Base-by-base conservation (phyloP, 2,113 vertebrate species). In the Amphiprion percula region DNA sequence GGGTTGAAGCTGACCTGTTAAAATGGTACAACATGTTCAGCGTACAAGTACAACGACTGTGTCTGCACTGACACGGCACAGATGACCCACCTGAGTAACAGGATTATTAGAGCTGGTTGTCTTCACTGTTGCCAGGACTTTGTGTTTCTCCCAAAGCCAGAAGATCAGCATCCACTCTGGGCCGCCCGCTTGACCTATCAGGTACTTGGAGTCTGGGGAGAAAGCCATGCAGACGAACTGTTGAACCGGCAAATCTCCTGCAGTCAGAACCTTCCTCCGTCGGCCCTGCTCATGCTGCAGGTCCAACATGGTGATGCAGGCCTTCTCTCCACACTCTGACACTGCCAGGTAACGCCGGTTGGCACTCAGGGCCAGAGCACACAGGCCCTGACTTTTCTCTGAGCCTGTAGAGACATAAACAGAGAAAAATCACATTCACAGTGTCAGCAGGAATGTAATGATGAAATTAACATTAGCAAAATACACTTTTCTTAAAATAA, bases 81-180 rank as follows among this genome's bases (percentile, higher is more conserved):
- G 11, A 7, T 14, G 12, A 46, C 28, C 89, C 93, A 98, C 98
- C 96, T 98, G 97, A 79, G 94, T 94, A 61, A 96, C 64, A 26
- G 94, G 73, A 10, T 93, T 91, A 44, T 74, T 91, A 24, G 87
- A 80, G 14, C 60, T 83, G 54, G 89, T 92, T 1, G 92, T 81
- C 78, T 91, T 96, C 41, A 95, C n/a, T 0, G 92, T 71, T 14
- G 96, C 96, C 91, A 96, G 88, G 67, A 97, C 87, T 92, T 93
- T 96, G 83, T 95, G 95, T 89, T 97, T 97, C 79, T 98, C 96
- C 98, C 98, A 99, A 46, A 97, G 91, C 97, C 98, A 99, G 65
- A 92, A 94, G 74, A 95, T 68, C 56, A 99, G 94, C 24, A 77
- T 94, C 80, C 95, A 96, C 9, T 96, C 95, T 0, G 97, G 97